Base-by-base conservation (phyloP, 2,113 vertebrate species). In the Myotis lucifugus region DNA sequence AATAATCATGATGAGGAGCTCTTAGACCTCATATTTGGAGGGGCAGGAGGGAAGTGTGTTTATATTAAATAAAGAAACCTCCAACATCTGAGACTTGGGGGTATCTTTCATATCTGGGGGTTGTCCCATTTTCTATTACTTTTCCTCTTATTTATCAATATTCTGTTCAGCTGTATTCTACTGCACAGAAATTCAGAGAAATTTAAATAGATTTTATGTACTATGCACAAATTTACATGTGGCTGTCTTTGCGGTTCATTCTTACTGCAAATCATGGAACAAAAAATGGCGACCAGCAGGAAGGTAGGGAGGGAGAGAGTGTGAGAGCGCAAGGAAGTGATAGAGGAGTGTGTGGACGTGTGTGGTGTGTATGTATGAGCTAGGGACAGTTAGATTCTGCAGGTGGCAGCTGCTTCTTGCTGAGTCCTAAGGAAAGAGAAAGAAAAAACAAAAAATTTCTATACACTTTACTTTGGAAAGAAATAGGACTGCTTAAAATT, bases 331-430 rank as follows among this genome's bases (percentile, higher is more conserved):
- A n/a, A n/a, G n/a, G n/a, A n/a, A n/a, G n/a, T n/a, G n/a, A n/a
- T n/a, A n/a, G n/a, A n/a, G n/a, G n/a, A n/a, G n/a, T n/a, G n/a
- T n/a, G n/a, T n/a, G n/a, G n/a, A n/a, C n/a, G n/a, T n/a, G n/a
- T n/a, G n/a, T n/a, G n/a, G n/a, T n/a, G n/a, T n/a, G n/a, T n/a
- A n/a, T n/a, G n/a, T n/a, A n/a, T n/a, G n/a, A n/a, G n/a, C n/a
- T n/a, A n/a, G n/a, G n/a, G n/a, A n/a, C n/a, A n/a, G n/a, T n/a
- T n/a, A n/a, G n/a, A n/a, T n/a, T n/a, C n/a, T n/a, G n/a, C n/a
- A n/a, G n/a, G n/a, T n/a, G 72, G 99, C 99, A 78, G 99, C 99
- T 97, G 99, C 99, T 99, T 99, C 99, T 97, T 99, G 99, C 96
- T 99, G 99, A 98, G 98, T 99, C 98, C 99, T 99, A 96, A n/a